Percentiles rank a stretch among this genome's conserved stretches.
phyloP scores from a whole-genome alignment of 2,797 vertebrate genomes.

The Enteromius mattozi region DNA sequence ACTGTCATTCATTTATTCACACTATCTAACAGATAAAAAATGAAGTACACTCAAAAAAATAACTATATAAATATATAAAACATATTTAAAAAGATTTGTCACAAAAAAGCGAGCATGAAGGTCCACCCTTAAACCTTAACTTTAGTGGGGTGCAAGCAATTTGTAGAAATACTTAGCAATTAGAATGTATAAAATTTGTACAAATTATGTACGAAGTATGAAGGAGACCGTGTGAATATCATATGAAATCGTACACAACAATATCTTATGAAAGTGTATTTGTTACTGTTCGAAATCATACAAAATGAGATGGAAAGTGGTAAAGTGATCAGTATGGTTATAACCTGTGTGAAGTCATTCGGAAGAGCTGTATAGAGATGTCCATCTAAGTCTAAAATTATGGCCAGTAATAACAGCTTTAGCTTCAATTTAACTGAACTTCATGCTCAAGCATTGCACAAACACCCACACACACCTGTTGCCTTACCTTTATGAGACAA shows the following conservation, averaged over 20 bases:
- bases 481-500: conserved; percentile 88
- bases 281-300: background rate
- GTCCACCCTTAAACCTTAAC: background rate
- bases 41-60: background rate
- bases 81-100: too few relatives aligned
- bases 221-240: background rate
- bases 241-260: background rate
- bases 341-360: conserved; percentile 36
- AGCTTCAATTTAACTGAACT: background rate
- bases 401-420: background rate
- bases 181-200: background rate
- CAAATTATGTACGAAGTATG: background rate
- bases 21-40: background rate
- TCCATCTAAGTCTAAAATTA: conserved; percentile 2
- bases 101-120: background rate
- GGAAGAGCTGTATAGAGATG: conserved; percentile 1
- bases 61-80: background rate
- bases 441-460: conserved; percentile 7
- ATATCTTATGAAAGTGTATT: background rate
- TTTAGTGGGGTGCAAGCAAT: background rate
- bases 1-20: background rate
- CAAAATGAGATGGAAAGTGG: background rate
- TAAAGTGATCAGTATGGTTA: conserved; percentile 37
- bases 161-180: too few relatives aligned
- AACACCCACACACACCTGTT: conserved; percentile 46